Percentiles rank a stretch among this genome's conserved stretches.
Evolutionary conservation across 2,113 vertebrate genomes (phyloP).

Genomic region (Lutjanus erythropterus): DNA sequence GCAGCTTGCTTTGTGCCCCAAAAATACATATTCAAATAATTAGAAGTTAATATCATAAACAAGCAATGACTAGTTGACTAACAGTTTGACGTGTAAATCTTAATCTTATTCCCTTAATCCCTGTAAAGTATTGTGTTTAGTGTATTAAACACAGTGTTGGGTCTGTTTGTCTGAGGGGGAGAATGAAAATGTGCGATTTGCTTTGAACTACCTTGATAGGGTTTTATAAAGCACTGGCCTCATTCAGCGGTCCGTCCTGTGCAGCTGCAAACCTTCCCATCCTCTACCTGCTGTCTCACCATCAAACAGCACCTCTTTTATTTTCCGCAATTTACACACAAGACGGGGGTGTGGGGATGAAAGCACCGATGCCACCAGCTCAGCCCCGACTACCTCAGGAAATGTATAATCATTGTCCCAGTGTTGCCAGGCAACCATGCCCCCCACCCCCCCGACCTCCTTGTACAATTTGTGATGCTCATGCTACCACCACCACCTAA

Average conservation of each 20-base stretch:
- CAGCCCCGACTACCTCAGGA: background rate
- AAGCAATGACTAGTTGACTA: too few relatives aligned
- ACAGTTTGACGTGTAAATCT: too few relatives aligned
- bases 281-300: background rate
- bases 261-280: conserved; percentile 36
- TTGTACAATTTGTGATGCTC: conserved; percentile 4
- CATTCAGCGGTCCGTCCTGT: background rate
- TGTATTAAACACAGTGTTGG: background rate
- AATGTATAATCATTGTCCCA: conserved; percentile 35
- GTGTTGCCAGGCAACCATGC: conserved; percentile 74
- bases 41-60: too few relatives aligned
- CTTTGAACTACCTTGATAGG: background rate
- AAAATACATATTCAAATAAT: too few relatives aligned
- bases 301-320: conserved; percentile 3
- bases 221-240: background rate
- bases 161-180: background rate
- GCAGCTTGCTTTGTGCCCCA: too few relatives aligned
- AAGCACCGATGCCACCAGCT: background rate
- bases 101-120: background rate
- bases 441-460: conserved; percentile 30
- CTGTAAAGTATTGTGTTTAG: background rate
- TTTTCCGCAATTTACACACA: conserved; percentile 11
- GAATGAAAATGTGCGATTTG: background rate
- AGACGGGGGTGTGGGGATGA: background rate
- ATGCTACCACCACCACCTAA: background rate